Evolutionary conservation across 2,888 invertebrate genomes (phyloP), one percentile per base, ranked within the genome.

Genomic region (Agrilus mali): DNA sequence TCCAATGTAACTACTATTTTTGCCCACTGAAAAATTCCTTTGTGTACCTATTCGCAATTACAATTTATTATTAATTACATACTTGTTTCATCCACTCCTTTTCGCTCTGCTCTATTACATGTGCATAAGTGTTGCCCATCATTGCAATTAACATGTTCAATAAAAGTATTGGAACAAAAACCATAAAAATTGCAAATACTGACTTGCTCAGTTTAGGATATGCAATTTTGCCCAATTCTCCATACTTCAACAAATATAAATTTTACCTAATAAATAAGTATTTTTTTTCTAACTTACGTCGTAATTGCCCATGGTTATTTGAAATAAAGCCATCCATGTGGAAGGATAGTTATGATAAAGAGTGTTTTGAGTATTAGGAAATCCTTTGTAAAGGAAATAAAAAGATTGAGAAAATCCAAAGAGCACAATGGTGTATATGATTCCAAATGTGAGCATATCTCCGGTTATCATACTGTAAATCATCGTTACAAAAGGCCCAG

Each of bases 111-210:
- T 93, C 90, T 54, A 96, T 98, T 46, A 98, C 94, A 55, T 90
- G 89, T 0, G 94, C 92, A 64, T 98, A 98, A 0, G 98, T 98
- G 68, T 97, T 97, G 32, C 97, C 97, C 97, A 98, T 98, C 97
- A 97, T 98, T 50, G 98, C 98, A 52, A 98, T 98, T 66, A 98
- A 77, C 84, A 86, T 97, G 78, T 97, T 97, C 12, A 97, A 76
- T 57, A 97, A 70, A 39, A 97, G 70, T 59, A 97, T 96, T 2
- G 97, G 97, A 47, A 97, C 94, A 55, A 97, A 84, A 44, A 98
- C 89, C 94, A 97, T 96, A 65, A 97, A 98, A 46, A 95, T 74
- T 0, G 92, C 86, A 65, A 98, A 98, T n/a, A 97, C 90, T 0
- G 89, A 82, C 71, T 97, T 96, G 17, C 92, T 87, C 48, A 97